Evolutionary conservation across 2,113 vertebrate genomes (phyloP).

Genomic region (Pangasianodon hypophthalmus): DNA sequence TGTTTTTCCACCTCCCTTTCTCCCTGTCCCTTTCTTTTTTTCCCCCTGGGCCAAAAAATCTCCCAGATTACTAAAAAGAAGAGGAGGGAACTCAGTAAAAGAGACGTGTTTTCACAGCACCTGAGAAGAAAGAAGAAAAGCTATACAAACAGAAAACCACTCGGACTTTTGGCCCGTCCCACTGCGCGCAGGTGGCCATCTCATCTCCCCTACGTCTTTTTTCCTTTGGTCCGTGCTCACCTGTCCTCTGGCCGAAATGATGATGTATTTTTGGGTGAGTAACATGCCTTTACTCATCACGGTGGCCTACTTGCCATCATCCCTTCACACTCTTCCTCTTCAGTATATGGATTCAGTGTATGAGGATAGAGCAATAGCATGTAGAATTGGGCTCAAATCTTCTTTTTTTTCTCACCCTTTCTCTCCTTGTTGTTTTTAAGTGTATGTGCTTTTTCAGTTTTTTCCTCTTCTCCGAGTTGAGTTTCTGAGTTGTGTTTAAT

Average conservation of each 20-base stretch:
- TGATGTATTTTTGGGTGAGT: constrained; percentile 71
- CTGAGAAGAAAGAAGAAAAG: constrained; percentile 45
- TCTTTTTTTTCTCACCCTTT: background rate
- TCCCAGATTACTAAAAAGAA: constrained; percentile 22
- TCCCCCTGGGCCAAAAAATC: background rate
- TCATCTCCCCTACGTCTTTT: constrained; percentile 6
- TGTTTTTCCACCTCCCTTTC: constrained; percentile 14
- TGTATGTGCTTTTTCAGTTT: background rate
- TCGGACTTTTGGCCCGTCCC: constrained; percentile 13
- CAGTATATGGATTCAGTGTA: background rate
- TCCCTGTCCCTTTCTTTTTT: constrained; percentile 23
- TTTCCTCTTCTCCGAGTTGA: background rate
- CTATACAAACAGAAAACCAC: background rate
- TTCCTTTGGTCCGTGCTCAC: constrained; percentile 44
- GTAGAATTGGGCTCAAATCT: background rate
- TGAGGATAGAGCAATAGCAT: background rate
- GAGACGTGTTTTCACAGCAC: constrained; percentile 6
- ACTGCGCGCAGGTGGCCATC: constrained; percentile 5
- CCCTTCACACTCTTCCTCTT: background rate
- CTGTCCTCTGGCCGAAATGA: constrained; percentile 61
- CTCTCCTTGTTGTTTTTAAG: background rate
- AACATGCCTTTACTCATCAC: constrained; percentile 30
- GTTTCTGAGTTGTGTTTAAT: constrained; percentile 46
- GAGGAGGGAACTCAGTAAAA: constrained; percentile 21
- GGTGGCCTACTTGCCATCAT: constrained; percentile 36